A percentile compares a stretch with the other conserved stretches of the same genome.
Conservation (phyloP, 2,797 vertebrate genomes). For the Poeciliopsis gracilis region DNA sequence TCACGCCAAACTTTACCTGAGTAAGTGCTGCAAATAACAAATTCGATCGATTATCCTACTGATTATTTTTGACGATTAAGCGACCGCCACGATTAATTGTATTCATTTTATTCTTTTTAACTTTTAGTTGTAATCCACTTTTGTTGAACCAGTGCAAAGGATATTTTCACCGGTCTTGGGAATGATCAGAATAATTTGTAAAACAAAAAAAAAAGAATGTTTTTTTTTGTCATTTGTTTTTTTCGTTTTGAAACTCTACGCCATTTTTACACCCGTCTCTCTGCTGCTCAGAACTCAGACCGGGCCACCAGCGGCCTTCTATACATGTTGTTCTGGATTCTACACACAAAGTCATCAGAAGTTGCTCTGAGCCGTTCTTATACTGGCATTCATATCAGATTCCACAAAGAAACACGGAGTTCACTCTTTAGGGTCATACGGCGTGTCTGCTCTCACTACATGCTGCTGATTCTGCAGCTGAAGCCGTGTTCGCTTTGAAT, state of each 20-base stretch:
- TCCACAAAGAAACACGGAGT: not conserved
- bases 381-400: not conserved
- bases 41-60: too few relatives aligned
- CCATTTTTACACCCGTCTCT: not conserved
- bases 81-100: not conserved
- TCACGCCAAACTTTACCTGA: not conserved
- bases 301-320: not conserved
- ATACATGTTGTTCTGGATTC: not conserved
- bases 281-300: not conserved
- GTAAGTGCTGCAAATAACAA: too few relatives aligned
- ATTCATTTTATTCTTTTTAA: not conserved
- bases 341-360: not conserved
- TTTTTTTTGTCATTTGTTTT: not conserved
- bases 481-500: not conserved
- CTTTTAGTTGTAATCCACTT: not conserved
- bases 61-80: too few relatives aligned
- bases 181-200: not conserved
- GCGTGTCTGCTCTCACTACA: not conserved
- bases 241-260: not conserved
- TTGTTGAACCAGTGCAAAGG: not conserved
- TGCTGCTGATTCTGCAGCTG: not conserved
- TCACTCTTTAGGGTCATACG: not conserved
- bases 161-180: not conserved
- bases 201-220: not conserved
- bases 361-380: not conserved